These are phyloP conservation scores for Eueides isabella DNA, from an alignment of 1,140 invertebrate genomes.

Conservation along the genomic window DNA sequence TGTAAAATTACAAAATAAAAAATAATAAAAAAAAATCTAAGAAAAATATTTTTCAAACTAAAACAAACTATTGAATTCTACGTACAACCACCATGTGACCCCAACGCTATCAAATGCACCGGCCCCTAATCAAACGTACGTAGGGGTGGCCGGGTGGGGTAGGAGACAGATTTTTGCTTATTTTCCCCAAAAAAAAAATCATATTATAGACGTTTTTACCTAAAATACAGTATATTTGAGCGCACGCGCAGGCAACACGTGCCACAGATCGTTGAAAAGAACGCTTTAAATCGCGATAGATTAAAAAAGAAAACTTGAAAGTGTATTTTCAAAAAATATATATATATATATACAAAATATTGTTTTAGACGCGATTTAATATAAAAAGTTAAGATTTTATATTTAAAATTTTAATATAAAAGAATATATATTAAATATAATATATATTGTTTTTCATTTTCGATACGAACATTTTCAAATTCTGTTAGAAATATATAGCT, in stretches of 20 bases:
- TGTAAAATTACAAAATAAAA: too few relatives aligned
- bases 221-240: conserved; percentile 72
- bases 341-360: too few relatives aligned
- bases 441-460: too few relatives aligned
- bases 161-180: conserved; percentile 65
- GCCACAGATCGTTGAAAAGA: conserved; percentile 30
- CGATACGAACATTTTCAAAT: not conserved
- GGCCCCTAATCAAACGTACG: conserved; percentile 62
- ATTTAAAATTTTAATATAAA: not conserved
- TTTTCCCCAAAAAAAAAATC: conserved; percentile 77
- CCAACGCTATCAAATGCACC: conserved; percentile 64
- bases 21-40: too few relatives aligned
- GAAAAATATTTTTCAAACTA: not conserved
- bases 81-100: conserved; percentile 58
- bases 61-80: not conserved
- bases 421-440: not conserved
- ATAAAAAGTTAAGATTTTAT: not conserved
- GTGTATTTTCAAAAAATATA: too few relatives aligned
- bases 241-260: conserved; percentile 71
- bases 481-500: conserved; percentile 15
- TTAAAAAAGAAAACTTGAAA: too few relatives aligned
- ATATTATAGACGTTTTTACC: conserved; percentile 69
- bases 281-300: not conserved
- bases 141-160: conserved; percentile 65
- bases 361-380: not conserved